Base-by-base conservation (phyloP, 2,113 vertebrate species). In the Globicephala melas region DNA sequence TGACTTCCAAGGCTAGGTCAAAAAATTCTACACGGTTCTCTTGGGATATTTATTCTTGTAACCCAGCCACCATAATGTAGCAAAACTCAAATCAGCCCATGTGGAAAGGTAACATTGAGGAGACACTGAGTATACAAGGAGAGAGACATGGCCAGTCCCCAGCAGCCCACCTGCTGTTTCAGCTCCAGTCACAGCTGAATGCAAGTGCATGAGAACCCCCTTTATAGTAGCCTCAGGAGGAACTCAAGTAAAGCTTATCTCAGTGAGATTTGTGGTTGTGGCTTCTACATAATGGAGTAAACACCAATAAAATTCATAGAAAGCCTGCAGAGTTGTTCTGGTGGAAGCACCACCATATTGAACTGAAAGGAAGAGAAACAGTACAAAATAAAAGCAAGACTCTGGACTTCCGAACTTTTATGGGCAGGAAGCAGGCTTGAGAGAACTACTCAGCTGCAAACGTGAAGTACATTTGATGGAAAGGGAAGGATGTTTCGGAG, bases 51-150 rank as follows among this genome's bases (percentile, higher is more conserved):
- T 31, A 25, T 12, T 20, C 28, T 74, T 65, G 20, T 17, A 94
- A 89, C 8, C 36, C 25, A 95, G 10, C 1, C 58, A 77, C 8
- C 18, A 53, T 8, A 9, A 11, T 80, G 10, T 18, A n/a, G 50
- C 44, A 80, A 80, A 89, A 36, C 36, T 8, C 18, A 92, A 81
- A 94, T 8, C 44, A 86, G 14, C 23, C 26, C 62, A 77, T 14
- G 8, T 47, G 6, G 26, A 89, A 41, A 82, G 13, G 53, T 60
- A 18, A 33, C 7, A 53, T 8, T 13, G 4, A 65, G 2, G 15
- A 68, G 53, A 1, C 7, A 7, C 13, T 3, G 11, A 20, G 8
- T n/a, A 11, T n/a, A 0, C n/a, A 68, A 74, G n/a, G 26, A 60
- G 17, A 88, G 26, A n/a, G 36, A 67, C 18, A 62, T 2, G 15